Evolutionary conservation across 2,797 vertebrate genomes (phyloP), one percentile per base, ranked within the genome.

Genomic region (Clarias pachynema): DNA sequence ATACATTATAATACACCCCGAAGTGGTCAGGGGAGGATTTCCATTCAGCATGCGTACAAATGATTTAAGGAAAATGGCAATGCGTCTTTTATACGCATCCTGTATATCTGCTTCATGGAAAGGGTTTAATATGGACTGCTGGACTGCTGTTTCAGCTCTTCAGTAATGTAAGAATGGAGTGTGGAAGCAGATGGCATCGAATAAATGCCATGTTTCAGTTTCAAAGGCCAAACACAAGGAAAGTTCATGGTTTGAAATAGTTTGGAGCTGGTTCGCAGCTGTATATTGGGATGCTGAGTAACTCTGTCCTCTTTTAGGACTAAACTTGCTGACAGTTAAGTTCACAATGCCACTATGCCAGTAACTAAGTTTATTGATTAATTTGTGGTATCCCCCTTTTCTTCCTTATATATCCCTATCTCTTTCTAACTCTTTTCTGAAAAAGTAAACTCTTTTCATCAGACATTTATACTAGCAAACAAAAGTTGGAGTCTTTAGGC

Each of bases 1-100:
- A 86, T 75, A 83, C 44, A 15, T 65, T 75, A 80, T 59, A 80
- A 83, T 68, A 81, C 75, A 74, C 10, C 57, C 80, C 70, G n/a
- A 85, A 85, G 70, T 72, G 70, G 57, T 85, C 85, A 62, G 34
- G 34, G 65, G 44, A 86, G 59, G 15, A 66, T 85, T 83, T 24
- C 49, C 37, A 57, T 78, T 77, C 56, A 3, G 18, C 63, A 31
- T 59, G 37, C 20, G n/a, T 62, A 59, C 59, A 72, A 65, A 15
- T 26, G 65, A 7, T 80, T 69, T 83, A 57, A 79, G 56, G 7
- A 79, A 79, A 79, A 79, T 20, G 22, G 18, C 18, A 60, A 24
- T 70, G 72, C n/a, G 78, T 79, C 40, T 72, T 60, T 37, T 20
- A 3, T 78, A 62, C 62, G 3, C 57, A 22, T 29, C 37, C 37